Conservation (phyloP, 2,797 vertebrate species). For the Sebastes itinus region DNA sequence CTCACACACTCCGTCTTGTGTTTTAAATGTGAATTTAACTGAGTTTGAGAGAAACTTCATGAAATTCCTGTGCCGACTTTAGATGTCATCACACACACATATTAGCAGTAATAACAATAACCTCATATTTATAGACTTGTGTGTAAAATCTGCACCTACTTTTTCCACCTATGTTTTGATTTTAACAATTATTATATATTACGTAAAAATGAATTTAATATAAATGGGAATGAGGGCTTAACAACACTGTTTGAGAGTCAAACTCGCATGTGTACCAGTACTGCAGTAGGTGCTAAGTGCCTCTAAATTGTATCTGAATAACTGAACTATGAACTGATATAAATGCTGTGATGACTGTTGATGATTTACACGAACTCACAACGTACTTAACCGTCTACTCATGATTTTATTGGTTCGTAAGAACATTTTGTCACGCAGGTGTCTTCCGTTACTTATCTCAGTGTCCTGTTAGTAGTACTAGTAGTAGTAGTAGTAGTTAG, state of each 20-base stretch:
- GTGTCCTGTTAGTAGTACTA: not conserved
- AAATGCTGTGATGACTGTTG: conserved; percentile 8
- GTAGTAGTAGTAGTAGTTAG: too few species aligned
- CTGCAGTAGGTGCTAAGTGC: conserved; percentile 27
- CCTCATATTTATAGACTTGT: not conserved
- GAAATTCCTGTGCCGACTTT: not conserved
- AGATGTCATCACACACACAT: not conserved
- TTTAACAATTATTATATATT: conserved; percentile 3
- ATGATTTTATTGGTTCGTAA: not conserved
- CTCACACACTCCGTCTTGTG: not conserved
- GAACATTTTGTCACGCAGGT: not conserved
- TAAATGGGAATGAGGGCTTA: not conserved
- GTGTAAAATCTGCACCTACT: not conserved
- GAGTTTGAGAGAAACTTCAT: conserved; percentile 9
- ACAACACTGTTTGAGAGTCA: not conserved
- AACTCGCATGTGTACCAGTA: not conserved
- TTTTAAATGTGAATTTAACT: conserved; percentile 26
- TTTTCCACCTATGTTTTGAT: not conserved
- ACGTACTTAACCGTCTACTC: conserved; percentile 1
- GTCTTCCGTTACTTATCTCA: conserved; percentile 13
- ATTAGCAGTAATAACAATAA: not conserved
- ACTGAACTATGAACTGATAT: not conserved
- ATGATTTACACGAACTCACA: conserved; percentile 6
- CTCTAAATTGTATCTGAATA: not conserved
- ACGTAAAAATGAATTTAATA: not conserved